Evolutionary conservation across 2,888 invertebrate species (phyloP), one percentile per base, ranked within the genome.

Genomic region (Ptychoptera albimana): DNA sequence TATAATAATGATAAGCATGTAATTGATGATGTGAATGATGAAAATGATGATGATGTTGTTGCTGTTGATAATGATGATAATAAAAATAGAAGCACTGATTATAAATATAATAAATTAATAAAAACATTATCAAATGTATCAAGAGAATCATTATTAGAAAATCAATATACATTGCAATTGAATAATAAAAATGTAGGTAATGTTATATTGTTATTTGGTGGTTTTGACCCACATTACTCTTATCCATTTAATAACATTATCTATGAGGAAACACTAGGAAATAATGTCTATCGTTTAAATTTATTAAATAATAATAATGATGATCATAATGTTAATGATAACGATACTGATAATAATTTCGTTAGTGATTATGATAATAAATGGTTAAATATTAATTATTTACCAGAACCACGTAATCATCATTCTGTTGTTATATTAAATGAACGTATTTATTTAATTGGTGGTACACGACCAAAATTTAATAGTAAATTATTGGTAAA

Each of bases 351-450:
- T 23, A 23, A 23, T 23, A 3, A 7, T 23, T 23, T 5, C 23
- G 7, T 23, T 23, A 23, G 8, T 32, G n/a, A n/a, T 11, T 11
- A 32, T 32, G 9, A 32, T 11, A 32, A 32, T 32, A n/a, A 32
- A 32, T 32, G 32, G 32, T 7, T 32, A 11, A 32, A 32, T 11
- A 32, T 32, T 32, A 32, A 66, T 66, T 50, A 55, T 55, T 50
- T 16, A n/a, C 79, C 79, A 0, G 75, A 75, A 53, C 77, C 79
- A 0, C 65, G 80, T 46, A 76, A 77, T 55, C 76, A 79, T 52
- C 79, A 79, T 54, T 71, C 74, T 1, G 71, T 75, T 1, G 73
- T 71, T 8, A 76, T 75, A 53, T 58, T 78, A 12, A 68, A 70
- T 53, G 77, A 77, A 45, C 67, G 74, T 49, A 69, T 79, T 8